phyloP scores from a whole-genome alignment of 2,888 invertebrate species.

The Girardia tigrina region DNA sequence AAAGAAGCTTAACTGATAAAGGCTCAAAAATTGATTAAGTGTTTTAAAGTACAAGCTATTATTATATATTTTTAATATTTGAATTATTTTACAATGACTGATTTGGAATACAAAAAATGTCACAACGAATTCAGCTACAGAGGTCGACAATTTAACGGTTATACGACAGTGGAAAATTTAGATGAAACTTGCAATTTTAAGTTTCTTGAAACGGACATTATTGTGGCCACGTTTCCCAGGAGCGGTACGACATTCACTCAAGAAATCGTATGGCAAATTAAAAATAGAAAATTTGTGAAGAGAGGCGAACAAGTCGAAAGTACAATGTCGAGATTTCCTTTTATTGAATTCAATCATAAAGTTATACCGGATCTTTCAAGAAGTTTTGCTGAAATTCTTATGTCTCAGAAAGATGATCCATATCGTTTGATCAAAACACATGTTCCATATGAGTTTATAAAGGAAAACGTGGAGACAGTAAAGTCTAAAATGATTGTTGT shows the following conservation, averaged over 20 bases:
- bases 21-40: too few relatives aligned
- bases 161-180: neutral
- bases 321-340: neutral
- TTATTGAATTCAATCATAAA: neutral
- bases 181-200: neutral
- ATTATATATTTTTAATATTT: too few relatives aligned
- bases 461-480: too few relatives aligned
- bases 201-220: neutral
- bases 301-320: neutral
- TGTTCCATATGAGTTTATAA: slow-evolving; percentile 13
- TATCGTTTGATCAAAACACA: slow-evolving; percentile 14
- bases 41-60: too few relatives aligned
- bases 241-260: slow-evolving; percentile 1
- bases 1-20: too few relatives aligned
- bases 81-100: too few relatives aligned
- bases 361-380: neutral
- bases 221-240: neutral
- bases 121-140: neutral
- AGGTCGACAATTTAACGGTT: neutral
- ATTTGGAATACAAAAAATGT: too few relatives aligned
- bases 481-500: too few relatives aligned
- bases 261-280: slow-evolving; percentile 1
- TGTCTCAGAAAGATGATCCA: neutral
- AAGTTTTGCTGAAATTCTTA: neutral
- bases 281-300: neutral